These are phyloP conservation scores for Nyleta sp. DNA, from an alignment of 2,888 invertebrate species.

Conservation along the genomic window DNA sequence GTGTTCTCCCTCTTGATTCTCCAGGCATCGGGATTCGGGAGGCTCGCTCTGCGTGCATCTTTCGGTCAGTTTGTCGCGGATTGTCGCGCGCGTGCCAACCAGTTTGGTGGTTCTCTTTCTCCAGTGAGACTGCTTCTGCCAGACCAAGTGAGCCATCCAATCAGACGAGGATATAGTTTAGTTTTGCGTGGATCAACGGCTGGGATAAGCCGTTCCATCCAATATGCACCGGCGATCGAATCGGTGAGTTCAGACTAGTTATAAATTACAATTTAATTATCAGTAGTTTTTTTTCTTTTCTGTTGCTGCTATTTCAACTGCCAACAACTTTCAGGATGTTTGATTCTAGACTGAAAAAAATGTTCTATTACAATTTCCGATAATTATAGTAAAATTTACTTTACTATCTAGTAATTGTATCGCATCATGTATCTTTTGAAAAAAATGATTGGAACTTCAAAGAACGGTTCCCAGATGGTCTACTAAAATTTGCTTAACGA, in stretches of 20 bases:
- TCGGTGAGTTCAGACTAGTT: constrained; percentile 62
- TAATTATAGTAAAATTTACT: too few relatives aligned
- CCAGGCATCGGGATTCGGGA: constrained; percentile 70
- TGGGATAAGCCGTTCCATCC: constrained; percentile 45
- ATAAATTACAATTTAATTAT: not conserved
- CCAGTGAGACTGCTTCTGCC: constrained; percentile 18
- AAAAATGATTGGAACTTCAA: too few relatives aligned
- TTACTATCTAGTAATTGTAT: too few relatives aligned
- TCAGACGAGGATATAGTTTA: constrained; percentile 47
- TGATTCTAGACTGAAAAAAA: not conserved
- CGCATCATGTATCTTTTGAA: too few relatives aligned
- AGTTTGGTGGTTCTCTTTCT: constrained; percentile 46
- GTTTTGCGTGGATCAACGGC: constrained; percentile 28
- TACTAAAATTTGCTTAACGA: too few relatives aligned
- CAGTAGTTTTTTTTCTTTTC: not conserved
- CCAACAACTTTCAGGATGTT: not conserved
- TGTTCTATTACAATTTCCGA: too few relatives aligned
- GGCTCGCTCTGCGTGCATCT: constrained; percentile 71
- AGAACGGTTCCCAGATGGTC: too few relatives aligned
- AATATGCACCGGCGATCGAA: constrained; percentile 68
- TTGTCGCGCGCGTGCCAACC: constrained; percentile 71
- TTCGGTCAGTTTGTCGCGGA: constrained; percentile 77
- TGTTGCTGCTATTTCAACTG: not conserved
- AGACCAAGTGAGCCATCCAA: constrained; percentile 26
- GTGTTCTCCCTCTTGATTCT: constrained; percentile 66